These are phyloP conservation scores for Subacronicta megacephala DNA, from an alignment of 2,888 invertebrate genomes.

Conservation along the genomic window DNA sequence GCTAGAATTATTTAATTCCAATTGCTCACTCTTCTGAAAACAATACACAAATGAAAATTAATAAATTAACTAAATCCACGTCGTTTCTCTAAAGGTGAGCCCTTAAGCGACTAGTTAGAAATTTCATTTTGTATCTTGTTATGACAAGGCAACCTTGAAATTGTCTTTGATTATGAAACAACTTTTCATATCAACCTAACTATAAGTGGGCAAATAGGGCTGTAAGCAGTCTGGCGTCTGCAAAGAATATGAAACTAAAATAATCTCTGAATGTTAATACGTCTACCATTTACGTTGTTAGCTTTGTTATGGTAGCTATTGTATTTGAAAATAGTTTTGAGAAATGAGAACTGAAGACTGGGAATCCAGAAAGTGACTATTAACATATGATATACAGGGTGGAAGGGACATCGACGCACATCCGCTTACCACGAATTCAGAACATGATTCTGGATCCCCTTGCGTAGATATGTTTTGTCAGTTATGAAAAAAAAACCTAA, in stretches of 20 bases:
- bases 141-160: conserved; percentile 2
- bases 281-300: background rate
- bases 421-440: too few relatives aligned
- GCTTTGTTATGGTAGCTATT: background rate
- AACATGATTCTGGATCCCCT: too few relatives aligned
- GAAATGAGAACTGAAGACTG: too few relatives aligned
- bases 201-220: background rate
- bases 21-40: background rate
- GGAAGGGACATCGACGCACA: too few relatives aligned
- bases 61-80: conserved; percentile 3
- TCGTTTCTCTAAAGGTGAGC: conserved; percentile 1
- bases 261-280: too few relatives aligned
- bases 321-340: too few relatives aligned
- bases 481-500: too few relatives aligned
- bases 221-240: too few relatives aligned
- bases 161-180: background rate
- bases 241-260: too few relatives aligned
- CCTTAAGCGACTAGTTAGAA: conserved; percentile 13
- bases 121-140: conserved; percentile 3
- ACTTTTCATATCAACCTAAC: background rate
- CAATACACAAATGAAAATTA: conserved; percentile 1
- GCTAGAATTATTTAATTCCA: background rate
- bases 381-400: too few relatives aligned
- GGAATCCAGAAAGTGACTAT: too few relatives aligned
- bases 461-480: too few relatives aligned